phyloP scores from a whole-genome alignment of 1,140 invertebrate genomes.

The Rhagoletis pomonella region DNA sequence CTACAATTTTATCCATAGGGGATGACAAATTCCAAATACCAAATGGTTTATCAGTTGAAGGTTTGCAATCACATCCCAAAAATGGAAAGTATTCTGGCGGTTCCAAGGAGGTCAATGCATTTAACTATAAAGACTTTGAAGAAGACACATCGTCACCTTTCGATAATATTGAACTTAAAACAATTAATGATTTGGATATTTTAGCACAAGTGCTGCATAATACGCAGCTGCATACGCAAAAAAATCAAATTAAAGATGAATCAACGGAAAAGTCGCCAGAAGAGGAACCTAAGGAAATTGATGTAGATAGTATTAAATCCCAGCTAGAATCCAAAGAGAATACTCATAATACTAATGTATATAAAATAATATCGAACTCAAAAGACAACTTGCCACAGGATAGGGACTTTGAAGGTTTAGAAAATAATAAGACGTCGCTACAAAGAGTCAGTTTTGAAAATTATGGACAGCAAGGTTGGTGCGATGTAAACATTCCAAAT shows the following conservation, averaged over 20 bases:
- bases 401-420: not conserved
- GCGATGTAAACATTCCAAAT: slow-evolving; percentile 49
- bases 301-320: not conserved
- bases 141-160: slow-evolving; percentile 92
- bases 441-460: slow-evolving; percentile 48
- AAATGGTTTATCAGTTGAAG: not conserved
- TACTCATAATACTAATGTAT: not conserved
- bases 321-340: not conserved
- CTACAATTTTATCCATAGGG: slow-evolving; percentile 63
- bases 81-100: slow-evolving; percentile 56
- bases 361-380: not conserved
- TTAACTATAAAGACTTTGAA: slow-evolving; percentile 89
- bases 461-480: not conserved
- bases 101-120: slow-evolving; percentile 60
- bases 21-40: slow-evolving; percentile 1
- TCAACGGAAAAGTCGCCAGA: not conserved
- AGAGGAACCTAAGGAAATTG: not conserved
- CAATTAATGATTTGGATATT: slow-evolving; percentile 92
- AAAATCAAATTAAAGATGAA: not conserved
- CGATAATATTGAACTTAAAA: slow-evolving; percentile 92
- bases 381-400: not conserved
- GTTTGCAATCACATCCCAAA: not conserved
- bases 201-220: slow-evolving; percentile 82
- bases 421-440: slow-evolving; percentile 10
- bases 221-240: slow-evolving; percentile 61